Percentiles rank a stretch among this genome's conserved stretches.
phyloP scores from a whole-genome alignment of 2,113 vertebrate species.

The Pangasianodon hypophthalmus region DNA sequence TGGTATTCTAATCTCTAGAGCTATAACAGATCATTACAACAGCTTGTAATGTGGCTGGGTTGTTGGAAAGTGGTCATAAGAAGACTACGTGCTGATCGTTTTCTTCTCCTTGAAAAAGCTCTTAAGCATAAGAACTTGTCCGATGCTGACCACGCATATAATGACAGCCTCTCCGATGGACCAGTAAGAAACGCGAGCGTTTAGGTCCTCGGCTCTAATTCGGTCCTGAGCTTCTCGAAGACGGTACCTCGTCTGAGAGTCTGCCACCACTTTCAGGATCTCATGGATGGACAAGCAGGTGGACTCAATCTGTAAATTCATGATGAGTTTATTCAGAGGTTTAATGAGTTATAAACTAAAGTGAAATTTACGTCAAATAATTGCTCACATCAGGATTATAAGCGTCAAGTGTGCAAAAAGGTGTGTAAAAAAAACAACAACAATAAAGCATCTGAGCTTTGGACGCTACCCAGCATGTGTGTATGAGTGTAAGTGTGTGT shows the following conservation, averaged over 20 bases:
- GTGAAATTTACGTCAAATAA: background rate
- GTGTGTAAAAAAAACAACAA: background rate
- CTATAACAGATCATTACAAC: background rate
- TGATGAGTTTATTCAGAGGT: background rate
- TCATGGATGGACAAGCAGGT: constrained; percentile 86
- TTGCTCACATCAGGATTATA: background rate
- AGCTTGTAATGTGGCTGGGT: background rate
- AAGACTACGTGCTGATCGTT: constrained; percentile 68
- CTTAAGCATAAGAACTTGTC: constrained; percentile 85
- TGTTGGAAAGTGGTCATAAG: background rate
- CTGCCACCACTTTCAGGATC: constrained; percentile 80
- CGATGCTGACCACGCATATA: constrained; percentile 82
- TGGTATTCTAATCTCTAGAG: background rate
- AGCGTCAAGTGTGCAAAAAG: background rate
- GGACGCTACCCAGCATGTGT: background rate
- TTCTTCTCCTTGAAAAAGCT: constrained; percentile 88
- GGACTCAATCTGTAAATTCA: constrained; percentile 80
- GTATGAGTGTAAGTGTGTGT: background rate
- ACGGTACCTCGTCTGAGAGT: constrained; percentile 84
- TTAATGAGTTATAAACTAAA: constrained; percentile 15
- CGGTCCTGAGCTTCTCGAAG: constrained; percentile 85
- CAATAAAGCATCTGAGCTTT: background rate
- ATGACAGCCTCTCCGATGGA: constrained; percentile 81
- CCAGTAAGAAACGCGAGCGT: constrained; percentile 80
- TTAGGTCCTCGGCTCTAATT: constrained; percentile 80